Conservation (phyloP, 2,888 invertebrate genomes). For the Zhuqinia jingwanae region DNA sequence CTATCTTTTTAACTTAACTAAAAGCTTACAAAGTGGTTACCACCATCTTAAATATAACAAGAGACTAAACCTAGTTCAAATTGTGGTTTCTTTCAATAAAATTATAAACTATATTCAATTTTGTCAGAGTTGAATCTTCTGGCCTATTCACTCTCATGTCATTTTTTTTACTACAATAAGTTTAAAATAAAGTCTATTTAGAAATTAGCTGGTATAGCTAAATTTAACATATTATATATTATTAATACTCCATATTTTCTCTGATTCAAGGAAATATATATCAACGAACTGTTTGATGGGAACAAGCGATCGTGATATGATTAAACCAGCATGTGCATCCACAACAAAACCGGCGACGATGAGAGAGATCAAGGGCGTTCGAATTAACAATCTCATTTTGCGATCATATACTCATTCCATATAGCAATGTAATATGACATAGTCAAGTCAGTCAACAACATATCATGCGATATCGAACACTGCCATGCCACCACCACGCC, state of each 20-base stretch:
- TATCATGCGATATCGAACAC: not conserved
- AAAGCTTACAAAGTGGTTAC: too few species aligned
- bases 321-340: conserved; percentile 49
- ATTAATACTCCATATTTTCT: not conserved
- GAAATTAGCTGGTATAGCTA: too few species aligned
- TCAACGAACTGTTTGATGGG: not conserved
- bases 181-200: too few species aligned
- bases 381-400: conserved; percentile 52
- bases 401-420: conserved; percentile 8
- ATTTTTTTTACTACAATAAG: too few species aligned
- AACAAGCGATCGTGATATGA: not conserved
- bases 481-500: conserved; percentile 26
- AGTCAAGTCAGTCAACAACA: not conserved
- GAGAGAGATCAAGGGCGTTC: conserved; percentile 71
- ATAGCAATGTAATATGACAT: not conserved
- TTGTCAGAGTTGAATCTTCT: too few species aligned
- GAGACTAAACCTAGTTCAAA: too few species aligned
- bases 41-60: too few species aligned
- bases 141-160: too few species aligned
- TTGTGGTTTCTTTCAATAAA: too few species aligned
- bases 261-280: not conserved
- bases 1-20: too few species aligned
- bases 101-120: too few species aligned
- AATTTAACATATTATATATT: too few species aligned
- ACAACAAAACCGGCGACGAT: not conserved